Base-by-base conservation (phyloP, 2,797 vertebrate genomes). In the Heterohyrax brucei region DNA sequence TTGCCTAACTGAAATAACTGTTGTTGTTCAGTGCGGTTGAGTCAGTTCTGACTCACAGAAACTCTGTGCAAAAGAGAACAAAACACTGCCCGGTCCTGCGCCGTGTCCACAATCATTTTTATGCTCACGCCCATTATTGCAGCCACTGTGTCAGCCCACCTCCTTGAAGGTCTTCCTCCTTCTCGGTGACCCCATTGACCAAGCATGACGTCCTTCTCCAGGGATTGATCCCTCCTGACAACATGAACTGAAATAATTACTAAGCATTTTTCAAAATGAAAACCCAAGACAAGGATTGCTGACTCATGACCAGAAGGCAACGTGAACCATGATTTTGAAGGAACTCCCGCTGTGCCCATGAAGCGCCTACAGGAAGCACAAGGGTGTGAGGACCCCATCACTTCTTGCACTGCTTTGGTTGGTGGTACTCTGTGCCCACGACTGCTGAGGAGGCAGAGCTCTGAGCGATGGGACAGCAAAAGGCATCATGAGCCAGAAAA, bases 281-380 rank as follows among this genome's bases (percentile, higher is more conserved):
- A 68, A 1, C 5, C 12, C 30, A 48, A 73, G 83, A 33, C 10
- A 19, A 62, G 46, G 28, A 4, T 21, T 5, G 2, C 24, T 9
- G 33, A 24, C 24, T 62, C 26, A 22, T 2, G 14, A 59, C 19
- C 1, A 1, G 10, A 48, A 70, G 44, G 39, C 14, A 44, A 24
- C 0, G 0, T 1, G 10, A 85, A 39, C 48, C 22, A n/a, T 3
- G 16, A 39, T 68, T n/a, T 33, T 46, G 62, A 79, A 13, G 53
- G 4, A 56, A 33, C 3, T 28, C 0, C 0, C 0, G 2, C 24
- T 39, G 1, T 5, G 28, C 26, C 26, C 9, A 2, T 39, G 21
- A 18, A 48, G 64, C 76, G 1, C 2, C 33, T 26, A 4, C 19
- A 53, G 68, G 56, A 80, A 64, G 61, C 61, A 44, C 0, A 0